Percentiles rank a stretch among this genome's conserved stretches.
phyloP scores from a whole-genome alignment of 2,113 vertebrate species.

The Platanista minor region DNA sequence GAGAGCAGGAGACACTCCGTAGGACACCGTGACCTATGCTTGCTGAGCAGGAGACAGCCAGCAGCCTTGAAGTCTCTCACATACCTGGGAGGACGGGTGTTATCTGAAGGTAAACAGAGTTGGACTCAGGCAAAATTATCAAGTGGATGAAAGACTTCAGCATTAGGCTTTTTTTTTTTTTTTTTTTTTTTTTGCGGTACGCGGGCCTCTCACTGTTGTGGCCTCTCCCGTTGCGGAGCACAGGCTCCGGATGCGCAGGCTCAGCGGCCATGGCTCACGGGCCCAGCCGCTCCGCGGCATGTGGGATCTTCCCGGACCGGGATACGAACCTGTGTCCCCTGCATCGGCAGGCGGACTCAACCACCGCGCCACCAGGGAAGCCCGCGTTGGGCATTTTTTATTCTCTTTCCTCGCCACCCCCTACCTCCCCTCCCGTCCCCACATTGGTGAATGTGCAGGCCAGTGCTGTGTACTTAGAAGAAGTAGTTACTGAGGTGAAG shows the following conservation, averaged over 20 bases:
- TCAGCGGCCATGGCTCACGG: too few species aligned
- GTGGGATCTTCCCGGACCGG: too few species aligned
- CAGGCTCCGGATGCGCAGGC: too few species aligned
- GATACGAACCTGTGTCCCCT: too few species aligned
- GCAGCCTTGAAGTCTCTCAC: neutral
- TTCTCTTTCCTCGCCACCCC: neutral
- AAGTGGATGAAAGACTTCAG: neutral
- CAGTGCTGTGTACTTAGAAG: neutral
- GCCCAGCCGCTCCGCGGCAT: too few species aligned
- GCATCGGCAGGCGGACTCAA: too few species aligned
- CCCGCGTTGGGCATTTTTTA: neutral
- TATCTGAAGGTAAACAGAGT: neutral
- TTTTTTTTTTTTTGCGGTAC: too few species aligned
- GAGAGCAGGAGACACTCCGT: neutral
- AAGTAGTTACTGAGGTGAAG: neutral
- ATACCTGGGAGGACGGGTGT: neutral
- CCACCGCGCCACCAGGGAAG: too few species aligned
- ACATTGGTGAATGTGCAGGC: rapidly evolving
- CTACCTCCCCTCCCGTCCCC: neutral
- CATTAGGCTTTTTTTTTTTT: neutral
- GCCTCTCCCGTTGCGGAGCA: too few species aligned
- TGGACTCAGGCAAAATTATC: neutral
- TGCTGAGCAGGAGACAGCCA: neutral
- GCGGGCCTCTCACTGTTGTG: too few species aligned
- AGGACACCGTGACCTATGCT: neutral